Evolutionary conservation across 2,113 vertebrate genomes (phyloP).

Genomic region (Petrocephalus microphthalmus): DNA sequence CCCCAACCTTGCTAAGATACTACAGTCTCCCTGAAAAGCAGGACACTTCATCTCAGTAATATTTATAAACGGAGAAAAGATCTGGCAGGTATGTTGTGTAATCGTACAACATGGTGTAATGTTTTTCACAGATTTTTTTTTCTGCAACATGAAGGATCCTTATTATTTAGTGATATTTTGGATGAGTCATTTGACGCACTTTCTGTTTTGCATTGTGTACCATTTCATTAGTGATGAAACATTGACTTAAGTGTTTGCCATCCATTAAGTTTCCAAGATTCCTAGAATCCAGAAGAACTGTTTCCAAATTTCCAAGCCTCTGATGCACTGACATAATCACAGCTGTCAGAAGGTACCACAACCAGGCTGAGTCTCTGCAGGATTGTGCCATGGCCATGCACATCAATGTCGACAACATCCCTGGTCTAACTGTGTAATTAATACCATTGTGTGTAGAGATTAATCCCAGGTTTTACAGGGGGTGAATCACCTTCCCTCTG

Average conservation of each 20-base stretch:
- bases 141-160: background rate
- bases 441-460: constrained; percentile 7
- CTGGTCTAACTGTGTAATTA: background rate
- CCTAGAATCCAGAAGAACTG: background rate
- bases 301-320: background rate
- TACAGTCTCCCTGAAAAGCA: background rate
- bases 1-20: background rate
- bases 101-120: background rate
- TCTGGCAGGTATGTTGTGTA: background rate
- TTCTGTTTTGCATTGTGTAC: background rate
- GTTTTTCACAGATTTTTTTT: background rate
- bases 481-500: background rate
- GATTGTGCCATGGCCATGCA: background rate
- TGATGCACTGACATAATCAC: background rate
- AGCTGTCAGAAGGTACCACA: background rate
- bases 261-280: constrained; percentile 1
- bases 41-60: background rate
- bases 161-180: background rate
- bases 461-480: background rate
- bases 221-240: background rate
- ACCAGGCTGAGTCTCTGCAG: background rate
- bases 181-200: background rate
- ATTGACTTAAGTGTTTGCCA: background rate
- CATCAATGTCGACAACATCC: background rate
- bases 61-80: background rate